These are phyloP conservation scores for Micromussa lordhowensis DNA, from an alignment of 92 coral and sea anemone genomes.

Conservation along the genomic window DNA sequence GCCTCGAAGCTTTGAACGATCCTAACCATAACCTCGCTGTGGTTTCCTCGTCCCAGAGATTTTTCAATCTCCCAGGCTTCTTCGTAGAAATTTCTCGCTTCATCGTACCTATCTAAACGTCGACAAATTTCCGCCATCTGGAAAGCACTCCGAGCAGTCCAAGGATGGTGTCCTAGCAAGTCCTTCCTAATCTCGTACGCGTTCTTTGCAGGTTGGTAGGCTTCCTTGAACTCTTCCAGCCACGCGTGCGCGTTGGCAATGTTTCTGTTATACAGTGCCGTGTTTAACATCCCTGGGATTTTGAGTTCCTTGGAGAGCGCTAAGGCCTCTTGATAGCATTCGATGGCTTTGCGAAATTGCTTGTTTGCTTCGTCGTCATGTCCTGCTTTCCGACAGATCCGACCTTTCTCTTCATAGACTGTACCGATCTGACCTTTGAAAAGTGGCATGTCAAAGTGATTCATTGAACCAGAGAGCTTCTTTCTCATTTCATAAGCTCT, in stretches of 20 bases:
- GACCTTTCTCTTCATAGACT: conserved; percentile 50
- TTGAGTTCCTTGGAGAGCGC: conserved; percentile 57
- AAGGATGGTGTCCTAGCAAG: conserved; percentile 60
- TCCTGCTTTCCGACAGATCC: no score
- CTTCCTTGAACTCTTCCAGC: conserved; percentile 22
- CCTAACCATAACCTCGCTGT: conserved; percentile 58
- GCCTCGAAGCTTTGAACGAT: conserved; percentile 1
- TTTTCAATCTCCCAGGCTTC: conserved; percentile 71
- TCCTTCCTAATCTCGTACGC: conserved; percentile 59
- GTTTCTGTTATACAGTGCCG: conserved; percentile 66
- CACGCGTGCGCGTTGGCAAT: conserved; percentile 59
- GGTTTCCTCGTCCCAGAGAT: conserved; percentile 54
- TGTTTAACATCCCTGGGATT: conserved; percentile 41
- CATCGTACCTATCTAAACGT: neutral
- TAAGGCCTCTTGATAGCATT: conserved; percentile 56
- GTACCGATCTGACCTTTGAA: conserved; percentile 59
- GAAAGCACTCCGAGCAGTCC: conserved; percentile 59
- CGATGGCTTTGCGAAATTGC: conserved; percentile 30
- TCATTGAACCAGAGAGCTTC: conserved; percentile 47
- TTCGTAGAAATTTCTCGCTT: conserved; percentile 54
- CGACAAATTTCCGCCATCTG: conserved; percentile 61
- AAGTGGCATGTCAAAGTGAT: conserved; percentile 66
- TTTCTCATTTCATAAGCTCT: conserved; percentile 61
- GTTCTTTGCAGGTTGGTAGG: conserved; percentile 47
- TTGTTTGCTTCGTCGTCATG: neutral